phyloP scores from a whole-genome alignment of 2,113 vertebrate genomes.

The Pollachius pollachius region DNA sequence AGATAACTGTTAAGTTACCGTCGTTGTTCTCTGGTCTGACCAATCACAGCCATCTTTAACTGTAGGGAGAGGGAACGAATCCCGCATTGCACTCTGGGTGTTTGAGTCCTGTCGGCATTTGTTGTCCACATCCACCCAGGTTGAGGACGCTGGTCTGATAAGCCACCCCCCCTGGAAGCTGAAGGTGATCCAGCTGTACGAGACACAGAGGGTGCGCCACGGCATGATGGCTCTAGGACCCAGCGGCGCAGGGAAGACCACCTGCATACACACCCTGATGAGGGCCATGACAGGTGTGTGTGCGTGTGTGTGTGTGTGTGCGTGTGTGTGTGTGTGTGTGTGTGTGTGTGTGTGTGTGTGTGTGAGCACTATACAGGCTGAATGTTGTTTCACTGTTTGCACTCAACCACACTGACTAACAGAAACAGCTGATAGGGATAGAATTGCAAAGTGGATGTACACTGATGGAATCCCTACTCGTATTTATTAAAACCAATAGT shows the following conservation, averaged over 20 bases:
- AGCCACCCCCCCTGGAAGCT: conserved; percentile 92
- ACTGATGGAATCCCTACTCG: too few relatives aligned
- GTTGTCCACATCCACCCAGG: conserved; percentile 61
- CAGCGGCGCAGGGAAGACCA: conserved; percentile 92
- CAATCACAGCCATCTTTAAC: too few relatives aligned
- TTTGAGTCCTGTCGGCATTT: neutral
- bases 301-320: neutral
- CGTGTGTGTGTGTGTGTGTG: conserved; percentile 4
- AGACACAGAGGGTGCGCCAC: conserved; percentile 90
- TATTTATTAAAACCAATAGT: too few relatives aligned
- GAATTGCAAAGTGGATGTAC: too few relatives aligned
- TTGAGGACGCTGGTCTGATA: conserved; percentile 85
- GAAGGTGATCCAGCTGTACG: conserved; percentile 93
- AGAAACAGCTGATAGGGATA: too few relatives aligned
- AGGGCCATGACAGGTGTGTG: conserved; percentile 87
- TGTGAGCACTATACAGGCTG: too few relatives aligned
- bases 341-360: too few relatives aligned
- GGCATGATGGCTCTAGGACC: conserved; percentile 95
- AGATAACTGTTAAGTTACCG: too few relatives aligned
- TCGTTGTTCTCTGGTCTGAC: too few relatives aligned
- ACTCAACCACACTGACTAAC: neutral
- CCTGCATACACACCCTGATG: conserved; percentile 90
- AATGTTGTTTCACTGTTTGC: neutral
- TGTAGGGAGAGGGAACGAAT: too few relatives aligned
- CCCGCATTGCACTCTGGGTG: neutral